Evolutionary conservation across 2,113 vertebrate species (phyloP).

Genomic region (Mesembrinibis cayennensis): DNA sequence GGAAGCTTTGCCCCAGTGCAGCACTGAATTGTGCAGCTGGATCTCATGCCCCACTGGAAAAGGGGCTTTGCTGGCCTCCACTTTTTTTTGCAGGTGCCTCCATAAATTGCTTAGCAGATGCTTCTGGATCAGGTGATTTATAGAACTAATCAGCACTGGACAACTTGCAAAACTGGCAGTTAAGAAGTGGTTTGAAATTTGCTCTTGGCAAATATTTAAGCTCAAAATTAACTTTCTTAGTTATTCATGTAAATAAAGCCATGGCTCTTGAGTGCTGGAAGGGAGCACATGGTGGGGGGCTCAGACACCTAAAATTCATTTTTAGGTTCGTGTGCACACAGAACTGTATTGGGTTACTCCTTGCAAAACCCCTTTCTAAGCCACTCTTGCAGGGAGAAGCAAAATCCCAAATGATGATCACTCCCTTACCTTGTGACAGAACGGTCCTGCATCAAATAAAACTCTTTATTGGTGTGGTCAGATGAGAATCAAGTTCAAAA

Average conservation of each 20-base stretch:
- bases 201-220: not conserved
- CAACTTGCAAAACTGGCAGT: not conserved
- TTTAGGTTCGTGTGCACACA: not conserved
- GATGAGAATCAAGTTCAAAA: not conserved
- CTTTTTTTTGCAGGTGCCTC: not conserved
- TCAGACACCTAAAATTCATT: not conserved
- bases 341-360: not conserved
- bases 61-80: not conserved
- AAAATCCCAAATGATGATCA: not conserved
- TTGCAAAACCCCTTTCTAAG: not conserved
- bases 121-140: not conserved
- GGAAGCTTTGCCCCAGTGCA: not conserved
- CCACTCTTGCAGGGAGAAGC: not conserved
- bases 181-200: not conserved
- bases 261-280: not conserved
- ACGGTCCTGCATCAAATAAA: not conserved
- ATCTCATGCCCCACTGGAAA: not conserved
- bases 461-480: not conserved
- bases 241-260: not conserved
- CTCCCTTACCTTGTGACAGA: not conserved
- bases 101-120: not conserved
- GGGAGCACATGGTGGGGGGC: accelerated
- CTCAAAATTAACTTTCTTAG: not conserved
- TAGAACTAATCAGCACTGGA: not conserved
- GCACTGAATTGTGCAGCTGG: not conserved